phyloP scores from a whole-genome alignment of 2,113 vertebrate genomes.

The Lepus timidus region DNA sequence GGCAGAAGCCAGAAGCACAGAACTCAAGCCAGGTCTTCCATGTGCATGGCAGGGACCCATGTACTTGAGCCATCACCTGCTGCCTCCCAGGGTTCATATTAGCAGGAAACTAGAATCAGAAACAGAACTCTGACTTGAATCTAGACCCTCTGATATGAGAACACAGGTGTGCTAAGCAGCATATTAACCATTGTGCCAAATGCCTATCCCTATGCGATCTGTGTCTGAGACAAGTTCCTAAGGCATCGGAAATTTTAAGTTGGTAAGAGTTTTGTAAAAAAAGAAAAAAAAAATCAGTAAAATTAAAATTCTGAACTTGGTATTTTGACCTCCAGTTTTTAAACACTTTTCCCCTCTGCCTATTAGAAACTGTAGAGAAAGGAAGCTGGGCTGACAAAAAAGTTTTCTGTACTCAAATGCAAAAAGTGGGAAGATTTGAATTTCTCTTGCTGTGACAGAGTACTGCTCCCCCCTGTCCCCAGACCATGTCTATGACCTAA shows the following conservation, averaged over 20 bases:
- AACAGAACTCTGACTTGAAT: too few relatives aligned
- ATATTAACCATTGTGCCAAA: too few relatives aligned
- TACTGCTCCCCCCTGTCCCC: background rate
- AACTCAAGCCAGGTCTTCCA: too few relatives aligned
- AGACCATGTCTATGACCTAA: background rate
- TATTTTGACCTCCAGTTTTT: background rate
- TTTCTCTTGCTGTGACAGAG: background rate
- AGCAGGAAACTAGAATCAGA: too few relatives aligned
- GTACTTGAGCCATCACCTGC: too few relatives aligned
- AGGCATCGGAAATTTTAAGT: conserved; percentile 16
- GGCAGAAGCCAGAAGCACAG: too few relatives aligned
- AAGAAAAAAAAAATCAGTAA: conserved; percentile 20
- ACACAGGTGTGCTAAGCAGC: too few relatives aligned
- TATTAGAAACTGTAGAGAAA: background rate
- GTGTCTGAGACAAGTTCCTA: conserved; percentile 52
- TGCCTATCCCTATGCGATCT: background rate
- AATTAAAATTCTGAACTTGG: conserved; percentile 43
- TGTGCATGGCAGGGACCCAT: too few relatives aligned
- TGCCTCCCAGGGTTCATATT: too few relatives aligned
- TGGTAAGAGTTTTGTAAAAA: background rate
- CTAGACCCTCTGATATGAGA: too few relatives aligned
- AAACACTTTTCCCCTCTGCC: background rate
- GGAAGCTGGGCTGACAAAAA: background rate
- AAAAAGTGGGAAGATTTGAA: background rate
- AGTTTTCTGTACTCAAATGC: background rate